phyloP scores from a whole-genome alignment of 2,113 vertebrate genomes.

The Sphyrna mokarran region DNA sequence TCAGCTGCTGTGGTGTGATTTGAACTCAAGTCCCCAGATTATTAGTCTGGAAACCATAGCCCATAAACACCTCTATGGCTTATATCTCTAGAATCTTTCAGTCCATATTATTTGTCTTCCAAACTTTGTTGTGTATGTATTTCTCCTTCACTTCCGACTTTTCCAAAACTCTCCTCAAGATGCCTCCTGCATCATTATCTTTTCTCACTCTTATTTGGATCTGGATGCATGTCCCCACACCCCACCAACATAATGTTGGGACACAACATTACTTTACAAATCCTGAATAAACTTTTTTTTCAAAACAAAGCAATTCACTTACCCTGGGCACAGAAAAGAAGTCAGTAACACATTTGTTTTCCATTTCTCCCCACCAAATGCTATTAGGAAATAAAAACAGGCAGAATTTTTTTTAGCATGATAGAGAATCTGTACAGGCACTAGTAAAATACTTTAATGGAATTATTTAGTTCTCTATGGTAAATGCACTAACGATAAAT shows the following conservation, averaged over 20 bases:
- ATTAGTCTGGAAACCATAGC: too few species aligned
- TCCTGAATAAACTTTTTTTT: not conserved
- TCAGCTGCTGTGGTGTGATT: too few species aligned
- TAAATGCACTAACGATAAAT: not conserved
- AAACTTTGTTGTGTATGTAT: not conserved
- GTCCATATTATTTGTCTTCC: not conserved
- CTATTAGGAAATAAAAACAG: conserved; percentile 52
- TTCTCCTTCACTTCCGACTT: not conserved
- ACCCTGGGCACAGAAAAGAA: conserved; percentile 67
- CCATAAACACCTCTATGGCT: not conserved
- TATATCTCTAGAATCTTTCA: not conserved
- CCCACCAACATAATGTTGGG: too few species aligned
- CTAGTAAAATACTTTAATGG: not conserved
- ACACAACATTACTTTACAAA: not conserved
- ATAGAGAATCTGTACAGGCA: not conserved
- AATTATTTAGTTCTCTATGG: not conserved
- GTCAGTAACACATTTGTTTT: conserved; percentile 70
- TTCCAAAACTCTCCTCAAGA: not conserved
- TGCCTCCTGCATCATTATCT: not conserved
- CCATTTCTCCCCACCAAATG: conserved; percentile 69
- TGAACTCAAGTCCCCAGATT: too few species aligned
- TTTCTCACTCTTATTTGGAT: not conserved
- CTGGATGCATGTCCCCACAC: not conserved
- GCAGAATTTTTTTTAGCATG: not conserved
- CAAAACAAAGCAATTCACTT: conserved; percentile 38